A percentile compares a stretch with the other conserved stretches of the same genome.
Conservation (phyloP, 2,888 invertebrate genomes). For the Trichogramma evanescens region DNA sequence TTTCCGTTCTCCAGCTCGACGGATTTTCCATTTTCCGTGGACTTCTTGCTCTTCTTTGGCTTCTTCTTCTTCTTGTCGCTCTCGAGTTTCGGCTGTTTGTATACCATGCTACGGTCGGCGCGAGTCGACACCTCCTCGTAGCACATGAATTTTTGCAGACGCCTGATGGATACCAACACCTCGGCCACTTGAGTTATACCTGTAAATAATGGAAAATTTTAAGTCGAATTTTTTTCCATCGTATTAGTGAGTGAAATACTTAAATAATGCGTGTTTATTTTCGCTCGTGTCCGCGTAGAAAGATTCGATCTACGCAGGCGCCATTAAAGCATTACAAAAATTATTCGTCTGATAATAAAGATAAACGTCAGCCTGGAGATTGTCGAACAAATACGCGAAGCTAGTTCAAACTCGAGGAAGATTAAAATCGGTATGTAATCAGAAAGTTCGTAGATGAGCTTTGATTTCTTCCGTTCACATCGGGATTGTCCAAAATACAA, state of each 20-base stretch:
- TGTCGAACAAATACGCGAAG: too few species aligned
- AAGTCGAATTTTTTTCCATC: not conserved
- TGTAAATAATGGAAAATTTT: constrained; percentile 37
- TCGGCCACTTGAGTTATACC: constrained; percentile 77
- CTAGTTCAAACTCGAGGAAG: too few species aligned
- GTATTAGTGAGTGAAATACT: not conserved
- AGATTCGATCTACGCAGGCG: too few species aligned
- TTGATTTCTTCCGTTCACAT: too few species aligned
- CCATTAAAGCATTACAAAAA: too few species aligned
- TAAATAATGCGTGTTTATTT: too few species aligned
- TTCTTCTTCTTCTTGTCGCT: constrained; percentile 2
- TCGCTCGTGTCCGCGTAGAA: too few species aligned
- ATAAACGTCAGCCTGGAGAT: too few species aligned
- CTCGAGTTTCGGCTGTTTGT: constrained; percentile 16
- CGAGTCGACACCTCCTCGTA: constrained; percentile 47
- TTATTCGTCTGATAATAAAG: too few species aligned
- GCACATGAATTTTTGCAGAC: constrained; percentile 61
- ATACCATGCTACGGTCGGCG: constrained; percentile 17
- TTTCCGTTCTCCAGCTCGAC: constrained; percentile 17
- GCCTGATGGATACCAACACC: constrained; percentile 60
- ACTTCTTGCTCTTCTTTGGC: not conserved
- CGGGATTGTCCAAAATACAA: too few species aligned
- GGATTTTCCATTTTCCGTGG: constrained; percentile 4
- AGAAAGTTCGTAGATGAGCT: too few species aligned
- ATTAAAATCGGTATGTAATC: too few species aligned